These are phyloP conservation scores for Ammodytes marinus DNA, from an alignment of 2,113 vertebrate genomes.

Conservation along the genomic window DNA sequence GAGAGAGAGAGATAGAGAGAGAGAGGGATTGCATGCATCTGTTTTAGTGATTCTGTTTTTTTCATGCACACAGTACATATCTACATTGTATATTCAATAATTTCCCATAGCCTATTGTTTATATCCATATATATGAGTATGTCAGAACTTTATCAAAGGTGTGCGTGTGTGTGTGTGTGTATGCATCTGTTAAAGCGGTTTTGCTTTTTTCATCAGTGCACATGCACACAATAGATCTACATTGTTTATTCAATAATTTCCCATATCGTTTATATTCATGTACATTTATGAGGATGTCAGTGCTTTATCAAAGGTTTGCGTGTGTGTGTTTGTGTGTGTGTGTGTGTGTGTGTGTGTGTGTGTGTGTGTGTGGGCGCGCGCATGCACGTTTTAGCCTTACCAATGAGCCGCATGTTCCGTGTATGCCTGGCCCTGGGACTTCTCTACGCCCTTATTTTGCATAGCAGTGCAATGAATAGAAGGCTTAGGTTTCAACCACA, in stretches of 20 bases:
- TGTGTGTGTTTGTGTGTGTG: constrained; percentile 20
- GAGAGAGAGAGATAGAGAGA: no score
- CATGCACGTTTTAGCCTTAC: constrained; percentile 21
- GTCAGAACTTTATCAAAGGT: constrained; percentile 7
- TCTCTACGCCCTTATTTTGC: constrained; percentile 63
- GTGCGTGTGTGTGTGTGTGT: constrained; percentile 3
- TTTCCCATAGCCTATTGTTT: constrained; percentile 15
- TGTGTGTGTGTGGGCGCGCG: neutral
- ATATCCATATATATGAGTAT: constrained; percentile 2
- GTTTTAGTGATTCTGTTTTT: constrained; percentile 13
- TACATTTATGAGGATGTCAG: neutral
- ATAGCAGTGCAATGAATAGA: constrained; percentile 69
- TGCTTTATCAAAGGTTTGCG: constrained; percentile 8
- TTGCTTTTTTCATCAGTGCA: constrained; percentile 2
- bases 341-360: constrained; percentile 5
- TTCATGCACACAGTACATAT: neutral
- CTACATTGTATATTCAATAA: neutral
- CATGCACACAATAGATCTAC: neutral
- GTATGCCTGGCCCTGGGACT: constrained; percentile 50
- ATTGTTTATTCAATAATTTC: constrained; percentile 1
- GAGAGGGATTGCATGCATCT: neutral
- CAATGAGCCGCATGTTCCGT: constrained; percentile 59
- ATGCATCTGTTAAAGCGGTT: constrained; percentile 9
- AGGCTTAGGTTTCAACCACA: constrained; percentile 77
- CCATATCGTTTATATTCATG: constrained; percentile 22